Base-by-base conservation (phyloP, 2,888 invertebrate species). In the Stratiomys singularior region DNA sequence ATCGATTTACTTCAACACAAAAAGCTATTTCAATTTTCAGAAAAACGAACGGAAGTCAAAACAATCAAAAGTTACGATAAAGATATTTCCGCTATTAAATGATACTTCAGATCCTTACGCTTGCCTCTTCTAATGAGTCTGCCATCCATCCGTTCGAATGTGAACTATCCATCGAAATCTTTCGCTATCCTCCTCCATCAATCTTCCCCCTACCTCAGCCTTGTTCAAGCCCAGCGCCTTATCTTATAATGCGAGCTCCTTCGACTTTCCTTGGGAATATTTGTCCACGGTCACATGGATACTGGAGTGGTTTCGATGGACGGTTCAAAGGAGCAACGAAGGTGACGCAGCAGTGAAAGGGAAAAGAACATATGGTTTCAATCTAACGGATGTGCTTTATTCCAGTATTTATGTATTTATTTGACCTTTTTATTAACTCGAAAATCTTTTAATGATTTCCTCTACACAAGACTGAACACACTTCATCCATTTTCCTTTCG, bases 371-470 rank as follows among this genome's bases (percentile, higher is more conserved):
- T 58, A 74, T 21, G 30, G 21, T 21, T 67, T 21, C 44, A 18
- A 67, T 52, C 27, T 52, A 23, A 7, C 71, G 71, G 67, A 47
- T 47, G 63, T 47, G 23, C 44, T 47, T 37, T 63, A 52, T 64
- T 67, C 27, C 52, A 3, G 66, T 66, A 56, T 52, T 67, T 77
- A 72, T 77, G 77, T 77, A 72, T 77, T 77, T 77, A 77, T 77
- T 56, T 69, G 72, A 47, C 76, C 52, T 72, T 77, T 72, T 77
- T 77, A 72, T 77, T 77, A 60, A 52, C 64, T 60, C 60, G 47
- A 58, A 77, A 77, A 77, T 56, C 77, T 77, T 77, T 77, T 77
- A 77, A 77, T 77, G 77, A 77, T 77, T 71, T 28, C 71, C 71
- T 56, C 58, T 28, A 15, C 25, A 30, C 37, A 67, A 67, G 37